Evolutionary conservation across 1,140 invertebrate genomes (phyloP).

Genomic region (Scaptomyza pallida): DNA sequence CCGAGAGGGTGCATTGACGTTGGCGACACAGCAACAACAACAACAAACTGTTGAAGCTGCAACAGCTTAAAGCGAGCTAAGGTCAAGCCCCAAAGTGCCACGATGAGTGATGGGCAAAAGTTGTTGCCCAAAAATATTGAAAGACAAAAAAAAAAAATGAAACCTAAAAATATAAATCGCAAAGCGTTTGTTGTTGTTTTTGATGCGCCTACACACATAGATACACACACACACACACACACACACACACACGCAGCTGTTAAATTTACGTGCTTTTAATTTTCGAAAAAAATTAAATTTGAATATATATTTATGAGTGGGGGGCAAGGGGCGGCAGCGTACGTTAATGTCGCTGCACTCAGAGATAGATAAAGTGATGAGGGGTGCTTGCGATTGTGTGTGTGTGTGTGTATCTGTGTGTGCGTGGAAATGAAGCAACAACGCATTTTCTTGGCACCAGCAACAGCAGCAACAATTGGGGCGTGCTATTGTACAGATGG

Average conservation of each 20-base stretch:
- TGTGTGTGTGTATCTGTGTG: constrained; percentile 19
- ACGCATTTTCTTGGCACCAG: constrained; percentile 80
- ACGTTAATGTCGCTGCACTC: constrained; percentile 61
- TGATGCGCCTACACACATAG: constrained; percentile 60
- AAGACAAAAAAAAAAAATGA: constrained; percentile 33
- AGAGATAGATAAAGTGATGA: constrained; percentile 21
- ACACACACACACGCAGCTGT: constrained; percentile 55
- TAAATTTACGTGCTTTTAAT: constrained; percentile 73
- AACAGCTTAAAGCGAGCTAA: constrained; percentile 51
- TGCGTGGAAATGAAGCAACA: constrained; percentile 71
- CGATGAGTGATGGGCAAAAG: constrained; percentile 49
- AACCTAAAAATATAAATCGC: constrained; percentile 71
- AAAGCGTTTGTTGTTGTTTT: constrained; percentile 38
- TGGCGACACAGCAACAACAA: constrained; percentile 42
- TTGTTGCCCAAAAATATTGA: constrained; percentile 41
- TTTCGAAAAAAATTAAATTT: constrained; percentile 75
- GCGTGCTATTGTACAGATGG: constrained; percentile 47
- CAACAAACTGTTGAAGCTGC: constrained; percentile 29
- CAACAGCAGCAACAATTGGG: constrained; percentile 69
- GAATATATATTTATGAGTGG: constrained; percentile 54
- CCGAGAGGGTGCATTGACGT: constrained; percentile 64
- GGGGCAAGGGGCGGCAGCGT: not conserved
- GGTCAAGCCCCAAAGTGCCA: constrained; percentile 58
- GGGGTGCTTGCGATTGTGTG: constrained; percentile 3
- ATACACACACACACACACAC: constrained; percentile 46